These are phyloP conservation scores for Deilephila porcellus DNA, from an alignment of 2,888 invertebrate species.

Conservation along the genomic window DNA sequence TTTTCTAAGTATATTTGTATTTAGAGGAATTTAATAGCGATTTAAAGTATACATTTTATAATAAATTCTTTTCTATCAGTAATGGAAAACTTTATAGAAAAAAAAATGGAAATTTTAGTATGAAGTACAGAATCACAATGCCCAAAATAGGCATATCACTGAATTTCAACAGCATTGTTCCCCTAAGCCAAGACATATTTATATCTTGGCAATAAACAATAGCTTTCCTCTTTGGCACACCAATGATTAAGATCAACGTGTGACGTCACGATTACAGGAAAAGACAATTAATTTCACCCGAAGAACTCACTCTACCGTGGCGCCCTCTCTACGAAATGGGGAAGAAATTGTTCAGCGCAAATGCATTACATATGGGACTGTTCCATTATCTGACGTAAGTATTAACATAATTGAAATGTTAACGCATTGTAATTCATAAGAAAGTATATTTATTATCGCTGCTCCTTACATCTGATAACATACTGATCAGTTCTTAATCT, in stretches of 20 bases:
- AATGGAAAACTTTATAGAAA: too few relatives aligned
- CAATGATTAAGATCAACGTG: conserved; percentile 35
- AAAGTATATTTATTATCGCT: too few relatives aligned
- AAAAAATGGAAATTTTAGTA: too few relatives aligned
- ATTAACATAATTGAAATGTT: not conserved
- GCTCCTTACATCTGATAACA: too few relatives aligned
- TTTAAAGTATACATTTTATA: too few relatives aligned
- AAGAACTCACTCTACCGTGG: conserved; percentile 94
- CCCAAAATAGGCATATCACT: conserved; percentile 7
- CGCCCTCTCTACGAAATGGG: conserved; percentile 91
- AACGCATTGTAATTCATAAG: too few relatives aligned
- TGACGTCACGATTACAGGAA: conserved; percentile 84
- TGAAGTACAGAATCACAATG: too few relatives aligned
- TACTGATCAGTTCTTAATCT: too few relatives aligned
- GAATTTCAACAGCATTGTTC: conserved; percentile 12
- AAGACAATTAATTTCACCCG: conserved; percentile 89
- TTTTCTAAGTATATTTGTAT: not conserved
- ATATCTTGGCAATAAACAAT: conserved; percentile 21
- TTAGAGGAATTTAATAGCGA: too few relatives aligned
- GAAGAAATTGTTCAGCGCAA: conserved; percentile 84
- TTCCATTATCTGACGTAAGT: conserved; percentile 84
- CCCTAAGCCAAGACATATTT: conserved; percentile 27
- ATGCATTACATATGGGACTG: conserved; percentile 84
- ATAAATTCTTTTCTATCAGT: too few relatives aligned
- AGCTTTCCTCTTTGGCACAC: conserved; percentile 29